Base-by-base conservation (phyloP, 2,113 vertebrate genomes). In the Hydropotes inermis region DNA sequence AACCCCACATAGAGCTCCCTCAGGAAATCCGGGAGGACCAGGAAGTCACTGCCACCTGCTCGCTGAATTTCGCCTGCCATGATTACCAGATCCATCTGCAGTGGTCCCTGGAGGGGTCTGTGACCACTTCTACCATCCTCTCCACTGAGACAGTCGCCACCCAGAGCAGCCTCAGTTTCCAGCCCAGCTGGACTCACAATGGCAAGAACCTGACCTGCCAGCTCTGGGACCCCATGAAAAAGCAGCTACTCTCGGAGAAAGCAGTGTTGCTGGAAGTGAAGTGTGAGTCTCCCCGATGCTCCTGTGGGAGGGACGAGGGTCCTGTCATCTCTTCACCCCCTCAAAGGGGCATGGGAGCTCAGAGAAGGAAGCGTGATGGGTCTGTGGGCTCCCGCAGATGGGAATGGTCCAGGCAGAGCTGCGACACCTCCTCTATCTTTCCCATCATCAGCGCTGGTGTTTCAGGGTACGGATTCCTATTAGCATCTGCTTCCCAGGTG, bases 161-260 rank as follows among this genome's bases (percentile, higher is more conserved):
- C 6, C 3, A 84, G 91, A 98, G 96, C 43, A 1, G 10, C 28
- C 74, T 98, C 70, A 78, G 11, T 1, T 95, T 97, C 30, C 1
- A 0, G 4, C n/a, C 92, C 0, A 5, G 39, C 25, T 98, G 97
- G 98, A 61, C 3, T 2, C 7, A 97, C 50, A 91, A 98, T 0
- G 64, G 95, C 87, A 93, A 70, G 94, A 96, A 21, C 0, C 30
- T 98, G 87, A 93, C 43, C 6, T 98, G 98, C 58, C 30, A 14
- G 36, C 89, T 97, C 43, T 16, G 13, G 95, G 21, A 88, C 1
- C 9, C 1, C 0, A 0, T 0, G 0, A 3, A 45, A 8, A 4
- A 0, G 0, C 6, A 1, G 0, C 1, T 13, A 2, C 89, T 98
- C 27, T 98, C 98, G 0, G 3, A 96, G 67, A 7, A 13, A 0